These are phyloP conservation scores for Drosophila ezoana DNA, from an alignment of 2,888 invertebrate species.

Conservation along the genomic window DNA sequence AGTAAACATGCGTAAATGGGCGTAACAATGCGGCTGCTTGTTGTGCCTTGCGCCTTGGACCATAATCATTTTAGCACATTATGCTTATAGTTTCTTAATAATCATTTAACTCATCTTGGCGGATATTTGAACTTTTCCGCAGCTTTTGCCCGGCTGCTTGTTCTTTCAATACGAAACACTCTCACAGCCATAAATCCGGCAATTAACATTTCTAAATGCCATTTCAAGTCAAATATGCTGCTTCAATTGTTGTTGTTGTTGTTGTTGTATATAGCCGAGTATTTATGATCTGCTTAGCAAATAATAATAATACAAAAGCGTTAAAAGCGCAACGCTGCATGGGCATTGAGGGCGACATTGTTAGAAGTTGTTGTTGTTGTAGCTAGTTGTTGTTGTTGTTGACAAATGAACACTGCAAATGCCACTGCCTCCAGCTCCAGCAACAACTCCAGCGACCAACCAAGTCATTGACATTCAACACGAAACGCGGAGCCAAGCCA, in stretches of 20 bases:
- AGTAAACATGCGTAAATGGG: slow-evolving; percentile 21
- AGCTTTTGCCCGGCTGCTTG: not conserved
- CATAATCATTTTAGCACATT: not conserved
- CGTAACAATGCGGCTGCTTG: slow-evolving; percentile 18
- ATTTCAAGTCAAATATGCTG: slow-evolving; percentile 50
- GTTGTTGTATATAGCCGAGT: slow-evolving; percentile 28
- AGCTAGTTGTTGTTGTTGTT: slow-evolving; percentile 51
- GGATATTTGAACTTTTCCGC: slow-evolving; percentile 5
- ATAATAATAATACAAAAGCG: slow-evolving; percentile 72
- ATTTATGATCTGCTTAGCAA: slow-evolving; percentile 70
- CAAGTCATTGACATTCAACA: slow-evolving; percentile 68
- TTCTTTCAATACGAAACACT: slow-evolving; percentile 22
- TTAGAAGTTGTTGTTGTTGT: slow-evolving; percentile 44
- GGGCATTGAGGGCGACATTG: slow-evolving; percentile 75
- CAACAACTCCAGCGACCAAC: slow-evolving; percentile 22
- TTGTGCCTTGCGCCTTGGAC: not conserved
- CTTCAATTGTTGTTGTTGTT: slow-evolving; percentile 26
- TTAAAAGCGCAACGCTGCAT: slow-evolving; percentile 72
- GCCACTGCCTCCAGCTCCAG: slow-evolving; percentile 49
- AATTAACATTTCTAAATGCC: slow-evolving; percentile 76
- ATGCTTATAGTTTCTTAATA: not conserved
- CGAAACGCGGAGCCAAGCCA: slow-evolving; percentile 42
- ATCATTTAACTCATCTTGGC: not conserved
- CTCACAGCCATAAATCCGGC: slow-evolving; percentile 22
- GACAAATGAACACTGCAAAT: slow-evolving; percentile 71